phyloP scores from a whole-genome alignment of 2,113 vertebrate genomes.

The Proterorhinus semilunaris region DNA sequence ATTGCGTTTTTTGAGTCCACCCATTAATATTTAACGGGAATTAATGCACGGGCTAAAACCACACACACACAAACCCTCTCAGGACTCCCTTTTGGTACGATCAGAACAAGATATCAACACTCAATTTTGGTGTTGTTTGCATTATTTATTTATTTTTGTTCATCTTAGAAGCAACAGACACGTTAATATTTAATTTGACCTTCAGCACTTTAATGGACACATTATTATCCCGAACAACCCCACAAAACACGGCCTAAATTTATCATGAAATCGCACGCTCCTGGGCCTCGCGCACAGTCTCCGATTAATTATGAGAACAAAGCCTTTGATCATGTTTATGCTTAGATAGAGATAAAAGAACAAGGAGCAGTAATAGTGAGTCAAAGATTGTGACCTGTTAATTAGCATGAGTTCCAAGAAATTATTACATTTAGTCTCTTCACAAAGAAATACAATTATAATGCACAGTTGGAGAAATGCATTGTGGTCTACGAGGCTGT shows the following conservation, averaged over 20 bases:
- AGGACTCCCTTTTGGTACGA: neutral
- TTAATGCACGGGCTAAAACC: no score
- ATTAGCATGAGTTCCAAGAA: constrained; percentile 49
- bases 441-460: constrained; percentile 55
- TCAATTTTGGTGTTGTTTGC: neutral
- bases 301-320: constrained; percentile 49
- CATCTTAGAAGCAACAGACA: neutral
- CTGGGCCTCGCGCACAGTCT: constrained; percentile 31
- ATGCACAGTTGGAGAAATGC: constrained; percentile 44
- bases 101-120: neutral
- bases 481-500: constrained; percentile 54
- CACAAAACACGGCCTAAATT: constrained; percentile 40
- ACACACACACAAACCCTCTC: no score
- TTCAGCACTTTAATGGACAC: constrained; percentile 10
- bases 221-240: constrained; percentile 18
- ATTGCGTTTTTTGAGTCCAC: no score
- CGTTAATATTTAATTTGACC: constrained; percentile 10
- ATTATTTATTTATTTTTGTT: neutral
- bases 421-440: constrained; percentile 57
- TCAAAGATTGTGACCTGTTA: constrained; percentile 50
- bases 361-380: constrained; percentile 34
- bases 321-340: constrained; percentile 59
- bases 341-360: constrained; percentile 49
- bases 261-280: constrained; percentile 35
- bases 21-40: no score